These are phyloP conservation scores for Ernsta delagoae DNA, from an alignment of 2,888 invertebrate genomes.

Conservation along the genomic window DNA sequence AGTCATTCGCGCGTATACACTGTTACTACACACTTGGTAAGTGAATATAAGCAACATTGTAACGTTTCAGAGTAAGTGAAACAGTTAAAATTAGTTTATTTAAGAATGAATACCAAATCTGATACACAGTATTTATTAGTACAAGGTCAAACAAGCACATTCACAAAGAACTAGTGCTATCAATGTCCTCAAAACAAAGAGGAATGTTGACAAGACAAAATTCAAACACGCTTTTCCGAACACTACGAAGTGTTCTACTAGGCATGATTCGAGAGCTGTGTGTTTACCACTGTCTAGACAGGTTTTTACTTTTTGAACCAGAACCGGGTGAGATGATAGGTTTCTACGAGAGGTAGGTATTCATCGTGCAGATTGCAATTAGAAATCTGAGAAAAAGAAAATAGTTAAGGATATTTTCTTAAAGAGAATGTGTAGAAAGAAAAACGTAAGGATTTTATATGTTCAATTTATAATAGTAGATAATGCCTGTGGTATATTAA, in stretches of 20 bases:
- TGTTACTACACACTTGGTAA: neutral
- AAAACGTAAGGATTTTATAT: no score
- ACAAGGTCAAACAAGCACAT: slow-evolving; percentile 7
- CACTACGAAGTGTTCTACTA: slow-evolving; percentile 12
- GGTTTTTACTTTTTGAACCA: slow-evolving; percentile 63
- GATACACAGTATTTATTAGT: neutral
- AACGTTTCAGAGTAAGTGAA: slow-evolving; percentile 1
- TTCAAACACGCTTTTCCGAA: slow-evolving; percentile 15
- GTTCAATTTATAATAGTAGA: no score
- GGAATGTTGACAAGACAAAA: slow-evolving; percentile 12
- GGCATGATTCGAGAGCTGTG: slow-evolving; percentile 19
- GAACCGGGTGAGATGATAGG: slow-evolving; percentile 60
- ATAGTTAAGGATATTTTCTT: slow-evolving; percentile 5
- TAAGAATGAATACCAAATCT: neutral
- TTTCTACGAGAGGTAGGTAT: slow-evolving; percentile 39
- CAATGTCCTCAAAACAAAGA: slow-evolving; percentile 4
- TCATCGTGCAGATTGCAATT: slow-evolving; percentile 42
- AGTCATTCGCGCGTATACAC: slow-evolving; percentile 4
- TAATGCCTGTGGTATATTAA: no score
- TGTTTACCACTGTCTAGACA: slow-evolving; percentile 69
- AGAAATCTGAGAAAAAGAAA: slow-evolving; percentile 42
- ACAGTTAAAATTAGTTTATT: neutral
- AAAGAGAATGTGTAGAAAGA: neutral
- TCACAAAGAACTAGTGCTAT: neutral
- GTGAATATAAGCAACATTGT: neutral